Base-by-base conservation (phyloP, 2,797 vertebrate genomes). In the Helostoma temminkii region DNA sequence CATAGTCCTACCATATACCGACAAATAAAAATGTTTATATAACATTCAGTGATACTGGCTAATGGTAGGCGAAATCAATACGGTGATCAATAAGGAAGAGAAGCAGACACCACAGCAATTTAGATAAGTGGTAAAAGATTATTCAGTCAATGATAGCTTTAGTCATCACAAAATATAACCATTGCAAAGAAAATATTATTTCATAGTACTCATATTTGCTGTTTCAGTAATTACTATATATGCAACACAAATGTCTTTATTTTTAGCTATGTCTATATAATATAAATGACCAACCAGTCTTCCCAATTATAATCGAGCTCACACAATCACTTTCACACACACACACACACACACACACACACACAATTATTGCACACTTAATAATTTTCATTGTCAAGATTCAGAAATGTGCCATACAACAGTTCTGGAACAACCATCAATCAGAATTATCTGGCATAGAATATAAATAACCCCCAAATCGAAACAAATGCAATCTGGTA, bases 111-210 rank as follows among this genome's bases (percentile, higher is more conserved):
- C 65, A 74, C 26, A 66, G 49, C 63, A 54, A 66, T 85, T 80
- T 66, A 83, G 83, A 87, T 80, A 82, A 83, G 46, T 26, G 72
- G 57, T 45, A 49, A 76, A 66, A 54, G 41, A 78, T 77, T 77
- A 53, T 71, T 18, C 22, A 50, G 26, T 76, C 71, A 70, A 66
- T 66, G 48, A 69, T 46, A 60, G 46, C 50, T 34, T 45, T 9
- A 36, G n/a, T 39, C 30, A 59, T 47, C 8, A 45, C 57, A 15
- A 64, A 57, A 61, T 50, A 15, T 2, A 66, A 36, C 11, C 41
- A 56, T 24, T 55, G 32, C 3, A 32, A 14, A 28, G 6, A 0
- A 5, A 1, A 14, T 8, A 15, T 22, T 48, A 67, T 4, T 58
- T 28, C n/a, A 64, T 6, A 32, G 7, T 25, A 50, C 9, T 9